Evolutionary conservation across 2,888 invertebrate genomes (phyloP).

Genomic region (Tuberolachnus salignus): DNA sequence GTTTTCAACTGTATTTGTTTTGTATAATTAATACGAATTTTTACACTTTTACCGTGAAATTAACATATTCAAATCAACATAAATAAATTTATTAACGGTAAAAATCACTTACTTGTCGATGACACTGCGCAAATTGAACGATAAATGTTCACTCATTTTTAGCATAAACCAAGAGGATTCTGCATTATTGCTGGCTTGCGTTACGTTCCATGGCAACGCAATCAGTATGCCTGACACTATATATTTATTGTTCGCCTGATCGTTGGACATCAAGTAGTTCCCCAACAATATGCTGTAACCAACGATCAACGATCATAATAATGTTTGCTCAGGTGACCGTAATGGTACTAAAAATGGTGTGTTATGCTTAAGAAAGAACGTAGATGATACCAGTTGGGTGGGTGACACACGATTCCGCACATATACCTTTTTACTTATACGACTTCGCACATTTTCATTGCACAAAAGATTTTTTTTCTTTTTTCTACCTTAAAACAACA

Average conservation of each 20-base stretch:
- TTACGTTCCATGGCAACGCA: slow-evolving; percentile 83
- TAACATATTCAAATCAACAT: too few relatives aligned
- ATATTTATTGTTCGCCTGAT: slow-evolving; percentile 65
- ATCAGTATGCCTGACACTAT: slow-evolving; percentile 74
- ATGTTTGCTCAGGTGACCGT: neutral
- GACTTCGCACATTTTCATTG: too few relatives aligned
- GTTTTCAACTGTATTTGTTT: too few relatives aligned
- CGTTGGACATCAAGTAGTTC: slow-evolving; percentile 75
- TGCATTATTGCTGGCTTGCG: slow-evolving; percentile 72
- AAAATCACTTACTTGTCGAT: slow-evolving; percentile 61
- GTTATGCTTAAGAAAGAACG: too few relatives aligned
- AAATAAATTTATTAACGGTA: too few relatives aligned
- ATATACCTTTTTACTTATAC: too few relatives aligned
- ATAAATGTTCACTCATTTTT: slow-evolving; percentile 77
- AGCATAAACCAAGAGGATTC: slow-evolving; percentile 77
- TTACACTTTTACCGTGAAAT: too few relatives aligned
- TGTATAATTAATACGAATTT: too few relatives aligned
- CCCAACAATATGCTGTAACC: slow-evolving; percentile 69
- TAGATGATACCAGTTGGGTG: too few relatives aligned
- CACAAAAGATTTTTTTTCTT: too few relatives aligned
- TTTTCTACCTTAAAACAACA: too few relatives aligned
- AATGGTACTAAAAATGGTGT: neutral
- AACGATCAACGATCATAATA: neutral
- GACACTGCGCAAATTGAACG: slow-evolving; percentile 65
- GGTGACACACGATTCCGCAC: too few relatives aligned